Evolutionary conservation across 2,113 vertebrate genomes (phyloP).

Genomic region (Anguilla japonica): DNA sequence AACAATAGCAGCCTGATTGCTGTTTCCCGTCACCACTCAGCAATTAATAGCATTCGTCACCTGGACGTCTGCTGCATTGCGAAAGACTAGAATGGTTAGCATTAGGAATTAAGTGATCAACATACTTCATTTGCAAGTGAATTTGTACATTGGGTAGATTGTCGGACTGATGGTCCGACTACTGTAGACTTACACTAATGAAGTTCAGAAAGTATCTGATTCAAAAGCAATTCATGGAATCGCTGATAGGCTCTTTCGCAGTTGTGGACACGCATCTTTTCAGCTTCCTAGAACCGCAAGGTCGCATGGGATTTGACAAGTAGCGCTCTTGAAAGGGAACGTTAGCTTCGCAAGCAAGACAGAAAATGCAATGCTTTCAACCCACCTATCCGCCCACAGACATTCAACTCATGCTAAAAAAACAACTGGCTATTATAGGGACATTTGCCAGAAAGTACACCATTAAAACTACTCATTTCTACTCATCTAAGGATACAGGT

Average conservation of each 20-base stretch:
- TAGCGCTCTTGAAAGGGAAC: neutral
- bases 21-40: too few species aligned
- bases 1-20: too few species aligned
- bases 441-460: neutral
- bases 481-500: neutral
- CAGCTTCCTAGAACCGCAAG: neutral
- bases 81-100: too few species aligned
- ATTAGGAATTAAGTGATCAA: too few species aligned
- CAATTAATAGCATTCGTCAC: too few species aligned
- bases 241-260: neutral
- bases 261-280: neutral
- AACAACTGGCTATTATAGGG: neutral
- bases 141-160: too few species aligned
- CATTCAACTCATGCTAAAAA: neutral
- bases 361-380: neutral
- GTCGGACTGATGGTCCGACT: too few species aligned
- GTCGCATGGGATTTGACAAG: neutral
- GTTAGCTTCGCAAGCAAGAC: neutral
- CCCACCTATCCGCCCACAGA: neutral
- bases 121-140: too few species aligned
- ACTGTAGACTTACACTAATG: neutral
- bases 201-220: neutral
- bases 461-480: neutral
- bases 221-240: neutral
- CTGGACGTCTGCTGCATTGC: too few species aligned